These are phyloP conservation scores for Hydrophis major DNA, from an alignment of 2,797 vertebrate species.

Conservation along the genomic window DNA sequence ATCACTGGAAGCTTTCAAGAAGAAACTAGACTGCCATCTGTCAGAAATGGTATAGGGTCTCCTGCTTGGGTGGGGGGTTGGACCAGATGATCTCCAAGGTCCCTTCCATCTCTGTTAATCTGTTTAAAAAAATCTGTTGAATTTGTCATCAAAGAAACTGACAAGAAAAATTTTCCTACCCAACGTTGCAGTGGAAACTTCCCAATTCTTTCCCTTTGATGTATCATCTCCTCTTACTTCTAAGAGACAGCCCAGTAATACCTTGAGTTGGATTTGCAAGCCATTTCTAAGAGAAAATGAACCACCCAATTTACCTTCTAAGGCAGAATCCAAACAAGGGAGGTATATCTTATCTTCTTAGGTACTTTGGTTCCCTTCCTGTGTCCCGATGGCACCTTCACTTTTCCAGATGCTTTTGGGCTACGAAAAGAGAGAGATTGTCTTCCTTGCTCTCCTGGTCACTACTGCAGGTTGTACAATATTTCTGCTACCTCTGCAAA, in stretches of 20 bases:
- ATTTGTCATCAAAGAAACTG: not conserved
- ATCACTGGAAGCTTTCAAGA: too few relatives aligned
- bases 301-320: not conserved
- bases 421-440: conserved; percentile 82
- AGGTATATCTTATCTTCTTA: conserved; percentile 31
- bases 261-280: not conserved
- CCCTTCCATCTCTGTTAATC: too few relatives aligned
- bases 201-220: not conserved
- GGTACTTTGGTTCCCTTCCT: conserved; percentile 77
- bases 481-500: not conserved
- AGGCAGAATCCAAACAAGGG: not conserved
- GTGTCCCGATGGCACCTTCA: conserved; percentile 87
- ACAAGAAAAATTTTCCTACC: not conserved
- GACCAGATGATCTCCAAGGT: too few relatives aligned
- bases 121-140: too few relatives aligned
- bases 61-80: too few relatives aligned
- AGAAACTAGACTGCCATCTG: too few relatives aligned
- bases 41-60: too few relatives aligned
- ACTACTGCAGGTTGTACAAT: conserved; percentile 83
- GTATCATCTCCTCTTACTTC: not conserved
- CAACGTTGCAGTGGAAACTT: not conserved
- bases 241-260: not conserved
- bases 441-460: conserved; percentile 82
- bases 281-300: not conserved
- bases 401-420: conserved; percentile 70